These are phyloP conservation scores for Cichladusa arquata DNA, from an alignment of 2,113 vertebrate genomes.

Conservation along the genomic window DNA sequence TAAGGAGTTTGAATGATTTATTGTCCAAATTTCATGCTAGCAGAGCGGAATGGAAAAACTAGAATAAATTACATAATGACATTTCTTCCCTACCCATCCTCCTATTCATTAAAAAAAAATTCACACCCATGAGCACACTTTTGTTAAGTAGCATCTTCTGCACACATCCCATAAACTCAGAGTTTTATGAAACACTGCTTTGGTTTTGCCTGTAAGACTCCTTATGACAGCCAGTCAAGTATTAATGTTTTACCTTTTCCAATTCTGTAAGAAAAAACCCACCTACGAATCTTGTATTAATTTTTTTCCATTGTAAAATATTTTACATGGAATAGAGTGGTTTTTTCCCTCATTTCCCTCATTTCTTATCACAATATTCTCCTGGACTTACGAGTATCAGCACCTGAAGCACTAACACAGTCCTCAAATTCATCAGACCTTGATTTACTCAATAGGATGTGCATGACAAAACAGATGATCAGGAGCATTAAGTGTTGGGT, in stretches of 20 bases:
- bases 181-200: neutral
- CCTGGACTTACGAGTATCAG: neutral
- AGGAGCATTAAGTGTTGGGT: neutral
- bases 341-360: accelerated
- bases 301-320: neutral
- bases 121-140: neutral
- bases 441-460: neutral
- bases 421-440: neutral
- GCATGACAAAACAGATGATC: neutral
- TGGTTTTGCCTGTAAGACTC: neutral
- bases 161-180: neutral
- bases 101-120: neutral
- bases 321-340: neutral
- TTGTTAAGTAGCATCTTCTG: neutral
- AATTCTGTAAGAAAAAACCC: neutral
- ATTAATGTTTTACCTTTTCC: neutral
- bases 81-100: neutral
- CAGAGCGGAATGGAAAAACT: neutral
- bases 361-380: neutral
- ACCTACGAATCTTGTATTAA: neutral
- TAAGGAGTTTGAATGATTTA: constrained; percentile 19
- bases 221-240: neutral
- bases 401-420: neutral
- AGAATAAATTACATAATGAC: neutral
- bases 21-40: neutral